These are phyloP conservation scores for Drosophila nigrodunni DNA, from an alignment of 1,140 invertebrate species.

Conservation along the genomic window DNA sequence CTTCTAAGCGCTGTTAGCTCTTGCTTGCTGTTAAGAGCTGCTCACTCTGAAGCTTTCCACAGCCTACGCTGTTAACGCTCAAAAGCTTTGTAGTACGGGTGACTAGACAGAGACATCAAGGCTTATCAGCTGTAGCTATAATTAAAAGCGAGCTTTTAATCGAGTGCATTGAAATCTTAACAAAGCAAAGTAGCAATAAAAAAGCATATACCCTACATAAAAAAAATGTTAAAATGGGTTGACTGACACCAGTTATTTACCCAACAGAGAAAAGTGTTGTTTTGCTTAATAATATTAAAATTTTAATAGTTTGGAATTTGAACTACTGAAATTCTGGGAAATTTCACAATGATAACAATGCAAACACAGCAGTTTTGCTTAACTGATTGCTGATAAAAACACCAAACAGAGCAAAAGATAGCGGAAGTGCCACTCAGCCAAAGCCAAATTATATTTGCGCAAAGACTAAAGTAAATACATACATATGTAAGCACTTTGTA, in stretches of 20 bases:
- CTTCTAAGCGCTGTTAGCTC: background rate
- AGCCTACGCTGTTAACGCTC: background rate
- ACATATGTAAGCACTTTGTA: background rate
- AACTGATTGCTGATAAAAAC: background rate
- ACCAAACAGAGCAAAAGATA: background rate
- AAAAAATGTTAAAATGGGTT: background rate
- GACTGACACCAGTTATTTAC: no score
- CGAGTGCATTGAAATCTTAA: background rate
- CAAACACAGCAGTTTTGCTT: conserved; percentile 1
- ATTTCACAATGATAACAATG: background rate
- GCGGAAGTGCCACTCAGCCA: background rate
- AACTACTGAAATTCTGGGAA: background rate
- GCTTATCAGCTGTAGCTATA: background rate
- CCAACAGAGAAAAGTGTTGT: no score
- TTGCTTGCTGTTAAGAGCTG: background rate
- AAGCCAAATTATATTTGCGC: background rate
- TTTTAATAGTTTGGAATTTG: background rate
- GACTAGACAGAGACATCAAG: background rate
- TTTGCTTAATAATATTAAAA: background rate
- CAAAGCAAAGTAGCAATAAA: background rate
- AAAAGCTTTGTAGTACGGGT: background rate
- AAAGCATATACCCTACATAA: background rate
- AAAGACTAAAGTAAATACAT: conserved; percentile 2
- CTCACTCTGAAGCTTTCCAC: background rate
- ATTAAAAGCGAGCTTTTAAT: conserved; percentile 1